Base-by-base conservation (phyloP, 1,140 invertebrate species). In the Doryteuthis pealeii region DNA sequence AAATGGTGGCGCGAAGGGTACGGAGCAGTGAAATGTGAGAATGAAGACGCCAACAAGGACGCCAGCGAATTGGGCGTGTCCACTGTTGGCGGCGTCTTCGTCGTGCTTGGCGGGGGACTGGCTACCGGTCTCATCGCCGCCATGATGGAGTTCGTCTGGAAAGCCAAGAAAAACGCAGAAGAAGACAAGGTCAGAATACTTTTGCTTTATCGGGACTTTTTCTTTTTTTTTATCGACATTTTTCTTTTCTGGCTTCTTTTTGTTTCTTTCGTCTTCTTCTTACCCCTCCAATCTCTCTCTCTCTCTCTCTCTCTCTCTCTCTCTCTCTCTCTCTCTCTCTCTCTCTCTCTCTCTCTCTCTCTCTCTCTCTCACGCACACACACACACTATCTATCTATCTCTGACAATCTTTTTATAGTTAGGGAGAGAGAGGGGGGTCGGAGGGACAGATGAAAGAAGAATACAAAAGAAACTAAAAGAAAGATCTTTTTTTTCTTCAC, bases 1-100 rank as follows among this genome's bases (percentile, higher is more conserved):
- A 97, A 96, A 88, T 98, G 96, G 96, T 98, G 96, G 96, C 96
- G 97, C 87, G 95, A 96, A 84, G 96, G 97, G 88, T 31, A 31
- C 18, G 79, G 76, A 32, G 82, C 80, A 0, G 94, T 96, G 79
- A 93, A 95, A 5, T 98, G 96, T 87, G 94, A 93, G 79, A 89
- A 94, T 72, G 94, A 96, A 79, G 95, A 81, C 6, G 58, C 67
- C 12, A 95, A 97, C 84, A 94, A 93, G 32, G 96, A 96, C 85
- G 96, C 96, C 0, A 96, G 94, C 83, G 94, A 96, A 5, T 89
- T 98, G 0, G 96, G 94, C 8, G 93, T 98, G 0, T 95, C 96
- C 87, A 98, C 98, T 89, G 88, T 90, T 93, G 95, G 96, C 81
- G 97, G 97, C 15, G 96, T 99, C 10, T 99, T 99, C 87, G 96